Evolutionary conservation across 2,113 vertebrate genomes (phyloP).

Genomic region (Tupaia chinensis): DNA sequence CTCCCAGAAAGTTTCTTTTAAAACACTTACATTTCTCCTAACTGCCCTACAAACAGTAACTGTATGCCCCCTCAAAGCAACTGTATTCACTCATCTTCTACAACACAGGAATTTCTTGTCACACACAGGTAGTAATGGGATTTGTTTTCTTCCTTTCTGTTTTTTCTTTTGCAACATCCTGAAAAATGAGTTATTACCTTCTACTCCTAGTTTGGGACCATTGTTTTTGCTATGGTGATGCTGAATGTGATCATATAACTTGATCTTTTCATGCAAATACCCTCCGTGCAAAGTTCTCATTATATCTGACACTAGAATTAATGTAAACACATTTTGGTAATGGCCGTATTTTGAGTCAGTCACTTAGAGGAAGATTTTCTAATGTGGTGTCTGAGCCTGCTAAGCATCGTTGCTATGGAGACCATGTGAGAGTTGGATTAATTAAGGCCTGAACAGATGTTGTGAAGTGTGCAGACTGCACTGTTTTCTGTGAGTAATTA

Average conservation of each 20-base stretch:
- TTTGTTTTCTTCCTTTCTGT: background rate
- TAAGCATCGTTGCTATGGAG: conserved; percentile 85
- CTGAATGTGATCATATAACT: conserved; percentile 1
- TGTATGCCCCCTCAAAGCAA: background rate
- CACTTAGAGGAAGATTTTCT: conserved; percentile 72
- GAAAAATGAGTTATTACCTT: background rate
- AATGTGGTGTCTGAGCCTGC: conserved; percentile 78
- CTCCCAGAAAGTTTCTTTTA: conserved; percentile 10
- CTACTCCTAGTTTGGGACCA: background rate
- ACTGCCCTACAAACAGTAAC: conserved; percentile 34
- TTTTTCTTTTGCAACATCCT: conserved; percentile 32
- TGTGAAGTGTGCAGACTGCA: conserved; percentile 76
- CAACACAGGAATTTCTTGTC: conserved; percentile 20
- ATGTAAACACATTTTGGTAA: conserved; percentile 66
- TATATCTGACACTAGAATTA: conserved; percentile 56
- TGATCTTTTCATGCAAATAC: conserved; percentile 63
- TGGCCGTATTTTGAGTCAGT: conserved; percentile 80
- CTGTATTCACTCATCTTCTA: conserved; percentile 25
- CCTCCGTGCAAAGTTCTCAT: conserved; percentile 44
- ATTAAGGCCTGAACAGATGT: conserved; percentile 87
- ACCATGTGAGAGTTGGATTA: conserved; percentile 81
- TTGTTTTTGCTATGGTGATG: conserved; percentile 67
- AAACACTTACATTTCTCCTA: conserved; percentile 27
- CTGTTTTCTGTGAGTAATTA: conserved; percentile 86
- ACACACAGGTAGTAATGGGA: background rate